Evolutionary conservation across 2,113 vertebrate species (phyloP), one percentile per base, ranked within the genome.

Genomic region (Peromyscus maniculatus): DNA sequence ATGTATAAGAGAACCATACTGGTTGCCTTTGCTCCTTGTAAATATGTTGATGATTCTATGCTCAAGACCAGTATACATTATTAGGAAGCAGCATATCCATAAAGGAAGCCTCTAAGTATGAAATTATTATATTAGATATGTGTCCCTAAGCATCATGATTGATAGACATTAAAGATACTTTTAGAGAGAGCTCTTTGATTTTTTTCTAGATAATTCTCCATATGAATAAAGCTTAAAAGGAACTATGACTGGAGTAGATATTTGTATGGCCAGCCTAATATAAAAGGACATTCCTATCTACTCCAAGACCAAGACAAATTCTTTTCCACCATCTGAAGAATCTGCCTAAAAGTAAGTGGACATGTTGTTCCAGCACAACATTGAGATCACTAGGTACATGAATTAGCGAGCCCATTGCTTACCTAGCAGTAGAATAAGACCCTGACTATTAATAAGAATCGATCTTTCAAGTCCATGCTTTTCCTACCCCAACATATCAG

Each of bases 51-150:
- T 83, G 92, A 96, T 92, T 89, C 39, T 92, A 64, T 89, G 5
- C 49, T 71, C 59, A 49, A 88, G 11, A 11, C 55, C 83, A 71
- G 49, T 74, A 13, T 15, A 62, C 43, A 75, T 80, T 79, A 79
- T 71, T 11, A 91, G 52, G 7, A 86, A 95, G 26, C 5, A 72
- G 2, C 13, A 77, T 72, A 13, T 7, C 33, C 8, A 59, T 4
- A 87, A 49, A 80, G 13, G 3, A 95, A 87, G n/a, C 16, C 62
- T 62, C 5, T 89, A 93, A 57, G 15, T 79, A 64, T 87, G 78
- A 95, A 95, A 95, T 94, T 88, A 72, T 67, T 88, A 84, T 71
- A 92, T 78, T 80, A 22, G 28, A 94, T 72, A 93, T 15, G 62
- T 55, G 49, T 89, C 49, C 49, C 82, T 57, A 71, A 36, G 69